A percentile compares a stretch with the other conserved stretches of the same genome.
These are phyloP conservation scores for Anoplopoma fimbria DNA, from an alignment of 2,113 vertebrate genomes.

Conservation along the genomic window DNA sequence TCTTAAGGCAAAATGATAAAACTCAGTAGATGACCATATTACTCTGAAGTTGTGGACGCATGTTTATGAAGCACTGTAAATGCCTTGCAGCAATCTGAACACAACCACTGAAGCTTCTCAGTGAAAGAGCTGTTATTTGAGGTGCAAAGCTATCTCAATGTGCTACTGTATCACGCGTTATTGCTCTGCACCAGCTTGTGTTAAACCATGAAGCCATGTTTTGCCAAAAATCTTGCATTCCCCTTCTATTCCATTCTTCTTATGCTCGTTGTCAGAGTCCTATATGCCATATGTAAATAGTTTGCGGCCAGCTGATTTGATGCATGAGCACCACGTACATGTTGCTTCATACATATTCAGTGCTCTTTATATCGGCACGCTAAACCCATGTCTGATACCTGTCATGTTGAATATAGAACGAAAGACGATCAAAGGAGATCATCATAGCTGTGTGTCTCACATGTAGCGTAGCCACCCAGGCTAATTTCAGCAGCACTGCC, in stretches of 20 bases:
- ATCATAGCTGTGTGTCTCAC: slow-evolving; percentile 41
- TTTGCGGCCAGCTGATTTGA: slow-evolving; percentile 36
- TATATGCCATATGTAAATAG: slow-evolving; percentile 23
- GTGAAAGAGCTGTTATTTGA: slow-evolving; percentile 15
- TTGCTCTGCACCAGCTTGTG: slow-evolving; percentile 37
- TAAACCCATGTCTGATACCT: slow-evolving; percentile 63
- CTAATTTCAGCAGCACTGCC: slow-evolving; percentile 56
- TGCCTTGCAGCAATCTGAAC: neutral
- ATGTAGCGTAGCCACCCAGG: slow-evolving; percentile 66
- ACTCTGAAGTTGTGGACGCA: neutral
- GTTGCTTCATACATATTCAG: slow-evolving; percentile 71
- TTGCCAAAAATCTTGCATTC: slow-evolving; percentile 12
- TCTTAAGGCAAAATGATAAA: neutral
- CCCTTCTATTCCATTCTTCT: slow-evolving; percentile 23
- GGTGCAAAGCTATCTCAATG: slow-evolving; percentile 25
- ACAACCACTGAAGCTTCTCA: slow-evolving; percentile 17
- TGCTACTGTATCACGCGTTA: slow-evolving; percentile 27
- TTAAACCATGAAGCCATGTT: slow-evolving; percentile 40
- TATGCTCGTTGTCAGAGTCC: slow-evolving; percentile 11
- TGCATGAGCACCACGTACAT: neutral
- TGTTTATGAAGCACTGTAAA: neutral
- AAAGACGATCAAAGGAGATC: slow-evolving; percentile 65
- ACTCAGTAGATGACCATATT: neutral
- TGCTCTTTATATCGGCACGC: slow-evolving; percentile 49
- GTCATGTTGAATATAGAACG: slow-evolving; percentile 42